Percentiles rank a stretch among this genome's conserved stretches.
Evolutionary conservation across 2,113 vertebrate species (phyloP).

Genomic region (Hystrix cristata): DNA sequence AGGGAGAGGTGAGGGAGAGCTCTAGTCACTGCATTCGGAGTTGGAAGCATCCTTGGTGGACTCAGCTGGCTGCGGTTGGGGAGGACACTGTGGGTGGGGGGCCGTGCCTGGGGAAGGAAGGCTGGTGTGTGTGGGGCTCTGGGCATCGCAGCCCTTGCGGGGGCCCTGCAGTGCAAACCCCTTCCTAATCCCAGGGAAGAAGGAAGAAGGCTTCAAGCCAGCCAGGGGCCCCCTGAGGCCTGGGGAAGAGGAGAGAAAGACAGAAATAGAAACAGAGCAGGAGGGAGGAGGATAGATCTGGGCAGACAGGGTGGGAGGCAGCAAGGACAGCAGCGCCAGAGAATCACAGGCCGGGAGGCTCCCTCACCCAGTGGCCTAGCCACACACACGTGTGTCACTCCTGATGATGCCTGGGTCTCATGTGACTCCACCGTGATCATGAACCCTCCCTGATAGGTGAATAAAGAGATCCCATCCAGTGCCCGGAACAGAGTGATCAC

Average conservation of each 20-base stretch:
- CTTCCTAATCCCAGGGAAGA: conserved; percentile 58
- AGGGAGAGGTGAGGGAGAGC: background rate
- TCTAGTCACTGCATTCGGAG: background rate
- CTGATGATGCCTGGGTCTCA: background rate
- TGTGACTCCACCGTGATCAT: conserved; percentile 4
- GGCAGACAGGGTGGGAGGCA: conserved; percentile 77
- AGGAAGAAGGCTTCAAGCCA: conserved; percentile 73
- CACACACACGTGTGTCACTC: background rate
- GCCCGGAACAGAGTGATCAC: background rate
- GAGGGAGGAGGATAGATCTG: conserved; percentile 70
- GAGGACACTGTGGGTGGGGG: background rate
- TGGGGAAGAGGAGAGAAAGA: conserved; percentile 77
- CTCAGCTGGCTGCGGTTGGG: background rate
- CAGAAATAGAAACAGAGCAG: conserved; percentile 80
- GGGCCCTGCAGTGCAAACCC: background rate
- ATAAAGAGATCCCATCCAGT: background rate
- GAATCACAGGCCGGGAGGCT: conserved; percentile 53
- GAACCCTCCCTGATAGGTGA: background rate
- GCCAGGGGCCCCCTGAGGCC: conserved; percentile 76
- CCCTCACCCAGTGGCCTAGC: conserved; percentile 9
- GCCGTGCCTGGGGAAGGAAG: background rate
- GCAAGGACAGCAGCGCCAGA: conserved; percentile 56
- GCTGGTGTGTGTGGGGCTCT: background rate
- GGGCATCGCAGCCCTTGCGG: background rate
- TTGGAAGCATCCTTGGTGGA: background rate